Conservation (phyloP, 2,888 invertebrate genomes). For the Erpobdella octoculata region DNA sequence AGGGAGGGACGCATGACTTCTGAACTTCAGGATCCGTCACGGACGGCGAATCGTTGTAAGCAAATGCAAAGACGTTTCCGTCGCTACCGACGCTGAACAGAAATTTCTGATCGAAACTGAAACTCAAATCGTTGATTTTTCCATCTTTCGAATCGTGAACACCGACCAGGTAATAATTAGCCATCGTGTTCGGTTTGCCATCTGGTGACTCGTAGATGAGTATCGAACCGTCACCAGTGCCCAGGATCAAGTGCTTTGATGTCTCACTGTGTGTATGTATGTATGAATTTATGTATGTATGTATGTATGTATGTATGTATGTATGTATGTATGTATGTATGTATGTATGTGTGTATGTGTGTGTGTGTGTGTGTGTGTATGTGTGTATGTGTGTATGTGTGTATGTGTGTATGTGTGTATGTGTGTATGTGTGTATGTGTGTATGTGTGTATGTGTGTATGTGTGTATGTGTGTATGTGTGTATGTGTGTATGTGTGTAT, state of each 20-base stretch:
- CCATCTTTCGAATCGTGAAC: constrained; percentile 51
- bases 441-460: too few relatives aligned
- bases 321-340: too few relatives aligned
- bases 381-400: too few relatives aligned
- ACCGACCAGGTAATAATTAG: constrained; percentile 46
- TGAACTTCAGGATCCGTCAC: neutral
- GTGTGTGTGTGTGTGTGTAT: too few relatives aligned
- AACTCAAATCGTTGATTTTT: constrained; percentile 42
- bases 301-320: too few relatives aligned
- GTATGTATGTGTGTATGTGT: too few relatives aligned
- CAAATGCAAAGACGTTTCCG: constrained; percentile 51
- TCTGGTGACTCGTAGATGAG: neutral
- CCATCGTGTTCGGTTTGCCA: constrained; percentile 34
- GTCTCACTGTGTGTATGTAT: constrained; percentile 4
- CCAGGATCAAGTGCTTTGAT: neutral
- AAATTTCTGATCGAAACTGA: constrained; percentile 44
- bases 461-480: too few relatives aligned
- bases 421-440: too few relatives aligned
- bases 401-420: too few relatives aligned
- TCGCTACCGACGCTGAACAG: constrained; percentile 48
- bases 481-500: too few relatives aligned
- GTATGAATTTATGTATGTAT: too few relatives aligned
- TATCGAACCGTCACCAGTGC: neutral
- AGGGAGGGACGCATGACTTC: neutral
- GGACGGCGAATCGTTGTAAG: constrained; percentile 37